Conservation (phyloP, 2,113 vertebrate genomes). For the Charadrius vociferus region DNA sequence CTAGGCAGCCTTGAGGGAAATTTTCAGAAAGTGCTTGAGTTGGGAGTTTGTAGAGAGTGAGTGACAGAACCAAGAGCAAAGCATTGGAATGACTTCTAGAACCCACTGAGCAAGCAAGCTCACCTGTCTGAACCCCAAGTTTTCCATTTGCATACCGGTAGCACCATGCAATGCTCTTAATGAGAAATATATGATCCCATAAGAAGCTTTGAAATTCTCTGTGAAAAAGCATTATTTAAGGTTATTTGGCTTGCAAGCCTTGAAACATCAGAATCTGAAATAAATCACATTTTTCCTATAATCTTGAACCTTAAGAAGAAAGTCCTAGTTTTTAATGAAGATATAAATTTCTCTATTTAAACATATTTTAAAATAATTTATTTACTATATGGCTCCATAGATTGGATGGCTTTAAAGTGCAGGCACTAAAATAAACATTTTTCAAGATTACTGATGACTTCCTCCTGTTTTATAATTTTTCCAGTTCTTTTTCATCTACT, state of each 20-base stretch:
- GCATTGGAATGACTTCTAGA: background rate
- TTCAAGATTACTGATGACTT: background rate
- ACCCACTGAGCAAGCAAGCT: background rate
- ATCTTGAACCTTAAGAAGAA: background rate
- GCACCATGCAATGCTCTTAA: background rate
- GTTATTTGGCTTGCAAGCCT: slow-evolving; percentile 3
- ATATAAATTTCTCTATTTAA: background rate
- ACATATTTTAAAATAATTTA: background rate
- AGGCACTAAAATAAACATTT: background rate
- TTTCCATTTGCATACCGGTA: background rate
- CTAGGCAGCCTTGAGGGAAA: background rate
- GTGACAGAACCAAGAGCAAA: background rate
- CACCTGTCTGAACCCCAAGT: background rate
- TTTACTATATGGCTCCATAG: background rate
- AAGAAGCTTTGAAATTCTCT: background rate
- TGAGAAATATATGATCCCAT: background rate
- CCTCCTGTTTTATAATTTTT: background rate
- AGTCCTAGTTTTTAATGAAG: background rate
- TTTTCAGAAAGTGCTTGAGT: background rate
- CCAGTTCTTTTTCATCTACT: background rate
- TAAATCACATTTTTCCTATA: background rate
- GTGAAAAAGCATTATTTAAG: background rate
- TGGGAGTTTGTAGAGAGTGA: background rate
- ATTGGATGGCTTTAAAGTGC: background rate
- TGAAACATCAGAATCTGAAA: background rate